Percentiles rank a stretch among this genome's conserved stretches.
Conservation (phyloP, 2,888 invertebrate species). For the Drosophila demipolita region DNA sequence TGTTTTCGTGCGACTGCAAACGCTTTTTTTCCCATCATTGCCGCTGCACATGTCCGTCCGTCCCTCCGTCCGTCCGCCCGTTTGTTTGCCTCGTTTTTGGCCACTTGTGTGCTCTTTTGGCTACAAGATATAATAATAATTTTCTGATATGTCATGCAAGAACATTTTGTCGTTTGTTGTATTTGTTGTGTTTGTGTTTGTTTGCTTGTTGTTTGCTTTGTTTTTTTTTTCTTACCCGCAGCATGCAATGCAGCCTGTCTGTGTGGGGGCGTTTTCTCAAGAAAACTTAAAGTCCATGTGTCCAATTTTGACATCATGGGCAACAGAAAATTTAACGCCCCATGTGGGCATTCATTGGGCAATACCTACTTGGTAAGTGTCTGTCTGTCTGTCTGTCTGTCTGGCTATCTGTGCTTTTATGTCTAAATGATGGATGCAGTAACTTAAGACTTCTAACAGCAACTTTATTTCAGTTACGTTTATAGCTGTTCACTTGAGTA, state of each 20-base stretch:
- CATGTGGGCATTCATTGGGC: constrained; percentile 52
- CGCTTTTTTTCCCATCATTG: constrained; percentile 65
- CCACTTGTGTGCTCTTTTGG: constrained; percentile 69
- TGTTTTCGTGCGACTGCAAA: constrained; percentile 20
- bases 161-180: constrained; percentile 50
- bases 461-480: not conserved
- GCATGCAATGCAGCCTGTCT: constrained; percentile 5
- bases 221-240: constrained; percentile 3
- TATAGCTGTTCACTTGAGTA: not conserved
- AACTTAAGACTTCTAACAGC: constrained; percentile 4
- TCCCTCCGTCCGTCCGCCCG: constrained; percentile 5
- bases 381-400: not conserved
- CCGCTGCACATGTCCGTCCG: constrained; percentile 20
- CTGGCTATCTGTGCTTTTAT: not conserved
- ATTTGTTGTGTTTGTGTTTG: not conserved
- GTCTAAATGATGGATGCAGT: constrained; percentile 28
- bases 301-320: constrained; percentile 50
- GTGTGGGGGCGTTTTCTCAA: constrained; percentile 53
- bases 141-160: constrained; percentile 76
- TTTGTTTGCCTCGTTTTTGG: constrained; percentile 36
- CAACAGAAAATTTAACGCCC: constrained; percentile 39
- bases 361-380: constrained; percentile 20
- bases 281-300: constrained; percentile 40
- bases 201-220: constrained; percentile 17
- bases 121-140: constrained; percentile 75